phyloP scores from a whole-genome alignment of 2,113 vertebrate genomes.

The Dasypus novemcinctus region DNA sequence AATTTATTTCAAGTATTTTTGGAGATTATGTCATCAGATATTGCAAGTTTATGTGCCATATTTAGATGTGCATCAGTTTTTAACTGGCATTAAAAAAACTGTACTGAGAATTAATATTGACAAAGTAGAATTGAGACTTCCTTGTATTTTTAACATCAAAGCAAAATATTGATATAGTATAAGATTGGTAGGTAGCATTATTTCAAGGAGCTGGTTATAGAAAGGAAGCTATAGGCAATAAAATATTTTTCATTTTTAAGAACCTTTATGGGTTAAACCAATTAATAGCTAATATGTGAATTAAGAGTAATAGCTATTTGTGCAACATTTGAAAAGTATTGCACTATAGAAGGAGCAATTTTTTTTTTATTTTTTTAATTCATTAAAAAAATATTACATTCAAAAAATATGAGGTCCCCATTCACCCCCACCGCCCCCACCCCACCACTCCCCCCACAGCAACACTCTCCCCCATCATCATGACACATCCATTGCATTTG shows the following conservation, averaged over 20 bases:
- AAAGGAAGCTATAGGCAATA: slow-evolving; percentile 42
- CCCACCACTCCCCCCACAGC: too few relatives aligned
- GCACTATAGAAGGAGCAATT: not conserved
- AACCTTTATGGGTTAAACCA: slow-evolving; percentile 17
- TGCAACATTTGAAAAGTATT: not conserved
- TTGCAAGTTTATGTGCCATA: slow-evolving; percentile 28
- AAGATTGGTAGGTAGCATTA: slow-evolving; percentile 52
- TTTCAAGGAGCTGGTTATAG: slow-evolving; percentile 34
- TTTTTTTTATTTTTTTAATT: too few relatives aligned
- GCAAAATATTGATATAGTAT: slow-evolving; percentile 25
- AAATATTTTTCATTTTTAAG: slow-evolving; percentile 61
- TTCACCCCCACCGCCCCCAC: too few relatives aligned
- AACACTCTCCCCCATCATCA: too few relatives aligned
- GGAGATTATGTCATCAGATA: slow-evolving; percentile 28
- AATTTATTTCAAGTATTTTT: slow-evolving; percentile 41
- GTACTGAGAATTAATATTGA: slow-evolving; percentile 26
- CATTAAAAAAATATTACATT: too few relatives aligned
- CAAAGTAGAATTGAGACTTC: slow-evolving; percentile 46
- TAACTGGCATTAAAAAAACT: slow-evolving; percentile 28
- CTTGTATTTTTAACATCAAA: slow-evolving; percentile 47
- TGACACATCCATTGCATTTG: too few relatives aligned
- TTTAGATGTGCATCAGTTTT: slow-evolving; percentile 39
- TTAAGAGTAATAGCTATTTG: slow-evolving; percentile 26
- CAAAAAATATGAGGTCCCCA: too few relatives aligned
- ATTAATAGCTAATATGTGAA: slow-evolving; percentile 51